Evolutionary conservation across 2,888 invertebrate genomes (phyloP).

Genomic region (Catocala nupta): DNA sequence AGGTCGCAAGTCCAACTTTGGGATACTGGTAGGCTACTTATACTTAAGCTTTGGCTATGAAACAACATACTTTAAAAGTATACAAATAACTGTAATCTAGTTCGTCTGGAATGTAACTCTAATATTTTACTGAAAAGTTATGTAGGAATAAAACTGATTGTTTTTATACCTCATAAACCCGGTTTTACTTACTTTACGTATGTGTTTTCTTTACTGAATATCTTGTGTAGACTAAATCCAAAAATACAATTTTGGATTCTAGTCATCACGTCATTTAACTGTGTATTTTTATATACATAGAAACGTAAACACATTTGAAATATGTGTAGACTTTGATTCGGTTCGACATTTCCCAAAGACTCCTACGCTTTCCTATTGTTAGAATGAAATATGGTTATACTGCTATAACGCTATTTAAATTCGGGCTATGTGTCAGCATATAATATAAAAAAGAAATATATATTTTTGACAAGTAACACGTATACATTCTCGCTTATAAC

Average conservation of each 20-base stretch:
- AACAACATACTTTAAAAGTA: too few species aligned
- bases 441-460: slow-evolving; percentile 1
- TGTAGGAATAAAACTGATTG: too few species aligned
- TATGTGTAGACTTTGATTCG: slow-evolving; percentile 25
- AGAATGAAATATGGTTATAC: slow-evolving; percentile 22
- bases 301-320: slow-evolving; percentile 30
- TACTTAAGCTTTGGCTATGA: too few species aligned
- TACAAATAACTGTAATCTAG: too few species aligned
- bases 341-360: slow-evolving; percentile 26
- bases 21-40: too few species aligned
- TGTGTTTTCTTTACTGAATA: slow-evolving; percentile 15
- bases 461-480: background rate
- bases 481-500: too few species aligned
- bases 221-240: slow-evolving; percentile 28
- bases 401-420: slow-evolving; percentile 13
- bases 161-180: too few species aligned
- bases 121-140: too few species aligned
- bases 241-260: slow-evolving; percentile 29
- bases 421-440: slow-evolving; percentile 4
- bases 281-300: slow-evolving; percentile 27
- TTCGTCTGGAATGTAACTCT: too few species aligned
- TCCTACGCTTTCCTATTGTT: slow-evolving; percentile 35
- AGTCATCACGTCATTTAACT: slow-evolving; percentile 30
- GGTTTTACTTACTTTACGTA: slow-evolving; percentile 1
- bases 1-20: too few species aligned